A percentile compares a stretch with the other conserved stretches of the same genome.
These are phyloP conservation scores for Pseudorhiza aurosa DNA, from an alignment of 30 jellyfish, hydroid and myxozoan species.

Conservation along the genomic window DNA sequence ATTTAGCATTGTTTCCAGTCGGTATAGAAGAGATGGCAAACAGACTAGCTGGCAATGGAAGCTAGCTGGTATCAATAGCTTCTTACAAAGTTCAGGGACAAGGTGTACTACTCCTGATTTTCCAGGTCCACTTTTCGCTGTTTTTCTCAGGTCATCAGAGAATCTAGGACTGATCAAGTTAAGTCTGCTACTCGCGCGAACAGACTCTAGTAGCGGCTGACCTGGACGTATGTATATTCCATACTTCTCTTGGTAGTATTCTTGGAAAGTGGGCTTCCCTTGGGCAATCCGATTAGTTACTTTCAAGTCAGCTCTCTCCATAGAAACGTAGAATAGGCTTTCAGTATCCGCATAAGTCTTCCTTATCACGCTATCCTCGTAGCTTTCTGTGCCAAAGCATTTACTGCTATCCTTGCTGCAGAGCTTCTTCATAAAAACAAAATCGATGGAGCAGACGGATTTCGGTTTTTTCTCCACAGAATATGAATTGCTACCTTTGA, in stretches of 20 bases:
- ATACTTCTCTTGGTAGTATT: slow-evolving; percentile 63
- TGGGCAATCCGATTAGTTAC: slow-evolving; percentile 22
- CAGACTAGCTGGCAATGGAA: slow-evolving; percentile 66
- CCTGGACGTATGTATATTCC: slow-evolving; percentile 13
- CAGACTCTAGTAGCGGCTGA: slow-evolving; percentile 64
- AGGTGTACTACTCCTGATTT: slow-evolving; percentile 12
- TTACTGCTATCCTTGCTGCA: background rate
- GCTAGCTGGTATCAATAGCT: slow-evolving; percentile 64
- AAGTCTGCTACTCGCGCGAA: slow-evolving; percentile 8
- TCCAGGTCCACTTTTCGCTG: background rate
- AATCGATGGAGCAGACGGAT: slow-evolving; percentile 5
- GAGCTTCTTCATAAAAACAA: slow-evolving; percentile 2
- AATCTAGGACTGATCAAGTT: slow-evolving; percentile 44
- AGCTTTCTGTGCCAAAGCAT: background rate
- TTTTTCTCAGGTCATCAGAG: background rate
- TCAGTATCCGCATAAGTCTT: slow-evolving; percentile 41
- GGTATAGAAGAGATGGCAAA: slow-evolving; percentile 66
- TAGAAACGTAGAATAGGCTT: slow-evolving; percentile 51
- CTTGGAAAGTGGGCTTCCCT: slow-evolving; percentile 58
- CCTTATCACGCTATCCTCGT: slow-evolving; percentile 53
- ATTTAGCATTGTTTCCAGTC: slow-evolving; percentile 49
- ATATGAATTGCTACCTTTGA: background rate
- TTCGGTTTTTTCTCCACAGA: background rate
- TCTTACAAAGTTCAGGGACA: slow-evolving; percentile 76
- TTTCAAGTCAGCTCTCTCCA: background rate